phyloP scores from a whole-genome alignment of 2,888 invertebrate genomes.

The Fragum sueziense region DNA sequence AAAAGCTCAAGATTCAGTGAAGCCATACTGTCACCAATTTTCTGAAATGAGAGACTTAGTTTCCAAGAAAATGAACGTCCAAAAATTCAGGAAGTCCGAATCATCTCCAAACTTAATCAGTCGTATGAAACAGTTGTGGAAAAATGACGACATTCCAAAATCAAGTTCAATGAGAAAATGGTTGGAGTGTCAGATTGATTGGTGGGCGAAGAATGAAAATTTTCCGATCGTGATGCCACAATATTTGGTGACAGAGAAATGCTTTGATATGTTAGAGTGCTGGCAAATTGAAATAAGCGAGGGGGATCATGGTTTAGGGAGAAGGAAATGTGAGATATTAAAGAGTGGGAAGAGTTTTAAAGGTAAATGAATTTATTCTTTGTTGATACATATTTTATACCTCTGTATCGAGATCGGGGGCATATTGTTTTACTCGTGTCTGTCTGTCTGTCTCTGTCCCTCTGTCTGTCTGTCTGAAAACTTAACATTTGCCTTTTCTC shows the following conservation, averaged over 20 bases:
- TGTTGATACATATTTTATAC: too few species aligned
- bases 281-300: slow-evolving; percentile 19
- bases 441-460: too few species aligned
- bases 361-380: background rate
- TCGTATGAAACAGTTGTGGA: background rate
- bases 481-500: too few species aligned
- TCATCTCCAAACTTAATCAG: background rate
- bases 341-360: background rate
- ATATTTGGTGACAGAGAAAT: background rate
- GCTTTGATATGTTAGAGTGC: slow-evolving; percentile 8
- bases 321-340: background rate
- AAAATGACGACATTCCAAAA: background rate
- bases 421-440: too few species aligned
- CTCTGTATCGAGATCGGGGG: too few species aligned
- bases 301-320: slow-evolving; percentile 7
- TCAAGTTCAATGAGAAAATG: slow-evolving; percentile 1
- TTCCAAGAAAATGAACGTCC: background rate
- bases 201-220: slow-evolving; percentile 10
- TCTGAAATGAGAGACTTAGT: background rate
- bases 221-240: background rate
- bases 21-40: background rate
- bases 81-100: background rate
- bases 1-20: too few species aligned
- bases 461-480: too few species aligned
- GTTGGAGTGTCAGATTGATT: slow-evolving; percentile 20